phyloP scores from a whole-genome alignment of 2,888 invertebrate species.

The Pecten maximus region DNA sequence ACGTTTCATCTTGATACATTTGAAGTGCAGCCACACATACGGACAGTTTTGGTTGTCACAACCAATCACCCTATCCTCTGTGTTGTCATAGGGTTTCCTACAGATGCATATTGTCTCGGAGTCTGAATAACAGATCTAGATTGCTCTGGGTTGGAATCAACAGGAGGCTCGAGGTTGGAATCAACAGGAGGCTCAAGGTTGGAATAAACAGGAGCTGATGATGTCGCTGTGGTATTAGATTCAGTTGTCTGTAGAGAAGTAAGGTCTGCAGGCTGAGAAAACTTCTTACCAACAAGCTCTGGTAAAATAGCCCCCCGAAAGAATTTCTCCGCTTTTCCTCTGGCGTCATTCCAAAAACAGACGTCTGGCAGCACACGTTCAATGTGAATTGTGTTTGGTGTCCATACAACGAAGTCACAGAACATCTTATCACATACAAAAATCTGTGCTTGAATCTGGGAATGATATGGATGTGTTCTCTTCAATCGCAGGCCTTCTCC shows the following conservation, averaged over 20 bases:
- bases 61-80: slow-evolving; percentile 40
- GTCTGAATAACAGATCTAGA: too few species aligned
- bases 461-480: too few species aligned
- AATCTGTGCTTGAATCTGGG: slow-evolving; percentile 55
- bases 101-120: slow-evolving; percentile 37
- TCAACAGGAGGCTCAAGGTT: background rate
- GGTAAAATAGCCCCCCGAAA: slow-evolving; percentile 22
- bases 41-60: slow-evolving; percentile 51
- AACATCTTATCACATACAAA: slow-evolving; percentile 44
- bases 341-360: background rate
- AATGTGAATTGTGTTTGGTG: slow-evolving; percentile 44
- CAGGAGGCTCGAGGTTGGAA: background rate
- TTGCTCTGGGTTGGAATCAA: too few species aligned
- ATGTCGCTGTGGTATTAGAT: background rate
- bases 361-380: slow-evolving; percentile 44
- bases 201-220: background rate
- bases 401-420: slow-evolving; percentile 57
- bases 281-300: slow-evolving; percentile 41
- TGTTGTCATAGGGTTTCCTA: background rate
- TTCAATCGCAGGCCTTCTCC: slow-evolving; percentile 41
- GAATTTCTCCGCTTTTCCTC: background rate
- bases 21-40: slow-evolving; percentile 47
- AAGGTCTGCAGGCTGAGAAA: background rate
- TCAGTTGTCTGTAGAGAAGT: background rate
- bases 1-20: slow-evolving; percentile 37